These are phyloP conservation scores for Petrocephalus microphthalmus DNA, from an alignment of 2,113 vertebrate species.

Conservation along the genomic window DNA sequence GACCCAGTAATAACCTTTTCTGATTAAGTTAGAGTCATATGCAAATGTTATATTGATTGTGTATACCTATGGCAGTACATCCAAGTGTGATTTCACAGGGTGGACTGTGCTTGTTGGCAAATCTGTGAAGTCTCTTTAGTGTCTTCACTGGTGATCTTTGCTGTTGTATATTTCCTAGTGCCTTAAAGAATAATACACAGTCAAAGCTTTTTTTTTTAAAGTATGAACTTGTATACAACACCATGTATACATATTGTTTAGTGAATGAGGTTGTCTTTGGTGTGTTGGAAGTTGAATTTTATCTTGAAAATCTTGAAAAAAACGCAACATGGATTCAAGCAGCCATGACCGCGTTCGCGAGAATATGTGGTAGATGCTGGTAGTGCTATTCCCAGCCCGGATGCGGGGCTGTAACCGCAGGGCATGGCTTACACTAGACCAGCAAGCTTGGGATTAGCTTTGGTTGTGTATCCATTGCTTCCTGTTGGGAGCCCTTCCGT, in stretches of 20 bases:
- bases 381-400: neutral
- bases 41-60: neutral
- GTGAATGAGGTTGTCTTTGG: slow-evolving; percentile 1
- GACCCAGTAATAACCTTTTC: neutral
- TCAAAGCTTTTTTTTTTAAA: neutral
- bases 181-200: neutral
- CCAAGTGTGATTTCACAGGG: neutral
- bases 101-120: neutral
- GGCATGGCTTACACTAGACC: neutral
- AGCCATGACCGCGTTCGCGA: neutral
- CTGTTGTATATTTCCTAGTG: neutral
- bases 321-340: neutral
- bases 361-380: neutral
- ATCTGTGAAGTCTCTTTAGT: neutral
- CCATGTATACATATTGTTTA: neutral
- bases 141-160: neutral
- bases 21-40: neutral
- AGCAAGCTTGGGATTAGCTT: neutral
- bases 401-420: neutral
- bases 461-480: neutral
- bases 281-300: slow-evolving; percentile 8
- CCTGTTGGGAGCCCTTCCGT: slow-evolving; percentile 9
- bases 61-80: neutral
- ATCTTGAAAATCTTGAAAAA: too few species aligned
- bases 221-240: neutral